phyloP scores from a whole-genome alignment of 2,797 vertebrate species.

The Sebastes umbrosus region DNA sequence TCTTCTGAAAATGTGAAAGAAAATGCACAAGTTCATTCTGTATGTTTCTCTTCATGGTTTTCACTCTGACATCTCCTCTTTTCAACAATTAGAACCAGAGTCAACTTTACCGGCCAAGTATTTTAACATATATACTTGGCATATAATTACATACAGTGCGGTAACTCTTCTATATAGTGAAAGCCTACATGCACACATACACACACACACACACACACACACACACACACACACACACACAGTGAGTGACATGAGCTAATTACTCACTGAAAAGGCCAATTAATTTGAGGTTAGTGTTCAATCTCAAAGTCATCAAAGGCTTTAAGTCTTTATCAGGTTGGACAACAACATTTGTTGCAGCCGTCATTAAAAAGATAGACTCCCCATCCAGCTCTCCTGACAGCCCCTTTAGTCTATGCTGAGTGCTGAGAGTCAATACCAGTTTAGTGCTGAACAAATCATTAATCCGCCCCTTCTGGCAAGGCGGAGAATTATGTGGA shows the following conservation, averaged over 20 bases:
- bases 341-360: slow-evolving; percentile 14
- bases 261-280: slow-evolving; percentile 9
- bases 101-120: background rate
- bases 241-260: slow-evolving; percentile 21
- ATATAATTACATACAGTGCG: background rate
- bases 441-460: slow-evolving; percentile 62
- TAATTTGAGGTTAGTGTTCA: slow-evolving; percentile 1
- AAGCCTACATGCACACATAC: background rate
- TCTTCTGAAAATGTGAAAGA: background rate
- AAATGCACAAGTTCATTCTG: background rate
- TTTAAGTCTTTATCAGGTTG: slow-evolving; percentile 10
- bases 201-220: background rate
- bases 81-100: background rate
- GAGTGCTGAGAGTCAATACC: slow-evolving; percentile 52
- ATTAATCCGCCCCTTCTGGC: slow-evolving; percentile 37
- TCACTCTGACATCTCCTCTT: background rate
- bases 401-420: background rate
- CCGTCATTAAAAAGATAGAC: slow-evolving; percentile 29
- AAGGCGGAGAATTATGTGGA: slow-evolving; percentile 17
- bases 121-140: background rate
- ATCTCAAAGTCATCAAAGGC: slow-evolving; percentile 5
- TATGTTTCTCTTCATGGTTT: background rate
- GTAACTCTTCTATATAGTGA: background rate
- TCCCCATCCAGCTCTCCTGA: background rate
- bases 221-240: background rate